Conservation (phyloP, 2,113 vertebrate species). For the Laticauda colubrina region DNA sequence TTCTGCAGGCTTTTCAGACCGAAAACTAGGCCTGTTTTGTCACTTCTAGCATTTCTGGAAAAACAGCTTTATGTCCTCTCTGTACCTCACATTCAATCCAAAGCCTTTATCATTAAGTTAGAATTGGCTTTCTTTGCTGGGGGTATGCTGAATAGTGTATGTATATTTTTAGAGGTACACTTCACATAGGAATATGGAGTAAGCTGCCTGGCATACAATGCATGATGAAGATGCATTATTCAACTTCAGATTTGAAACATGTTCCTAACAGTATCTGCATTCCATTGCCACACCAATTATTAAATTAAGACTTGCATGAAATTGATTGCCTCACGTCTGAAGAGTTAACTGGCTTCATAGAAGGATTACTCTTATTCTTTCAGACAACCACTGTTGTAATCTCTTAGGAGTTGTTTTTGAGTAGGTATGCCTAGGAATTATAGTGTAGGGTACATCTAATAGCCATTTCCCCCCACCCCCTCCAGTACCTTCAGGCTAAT, state of each 20-base stretch:
- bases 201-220: not conserved
- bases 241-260: not conserved
- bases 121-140: not conserved
- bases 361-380: not conserved
- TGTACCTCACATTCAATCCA: not conserved
- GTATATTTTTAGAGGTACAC: not conserved
- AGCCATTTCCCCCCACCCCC: not conserved
- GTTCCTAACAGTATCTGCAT: not conserved
- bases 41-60: too few relatives aligned
- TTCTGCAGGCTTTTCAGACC: too few relatives aligned
- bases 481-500: conserved; percentile 88
- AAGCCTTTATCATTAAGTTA: not conserved
- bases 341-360: not conserved
- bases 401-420: not conserved
- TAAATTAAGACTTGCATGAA: not conserved
- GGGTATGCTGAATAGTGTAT: not conserved
- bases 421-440: not conserved
- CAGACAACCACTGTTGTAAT: not conserved
- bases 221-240: not conserved
- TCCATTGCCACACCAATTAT: not conserved
- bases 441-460: not conserved
- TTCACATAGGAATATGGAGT: not conserved
- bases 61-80: not conserved
- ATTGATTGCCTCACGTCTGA: not conserved
- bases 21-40: too few relatives aligned